phyloP scores from a whole-genome alignment of 2,113 vertebrate species.

The Potamarius usumacintae region DNA sequence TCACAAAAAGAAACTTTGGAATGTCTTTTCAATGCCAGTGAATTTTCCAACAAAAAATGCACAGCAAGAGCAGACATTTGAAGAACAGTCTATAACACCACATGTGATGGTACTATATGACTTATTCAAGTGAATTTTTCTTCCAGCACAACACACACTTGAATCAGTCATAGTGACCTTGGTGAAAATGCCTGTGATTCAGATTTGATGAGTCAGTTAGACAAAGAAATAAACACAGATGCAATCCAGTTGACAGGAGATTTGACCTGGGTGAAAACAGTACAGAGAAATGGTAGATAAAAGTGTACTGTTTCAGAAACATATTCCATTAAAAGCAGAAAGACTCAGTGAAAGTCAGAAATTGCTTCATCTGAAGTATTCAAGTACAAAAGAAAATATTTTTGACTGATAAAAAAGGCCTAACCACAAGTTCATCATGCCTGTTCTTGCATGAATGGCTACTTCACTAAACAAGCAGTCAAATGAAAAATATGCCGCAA shows the following conservation, averaged over 20 bases:
- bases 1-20: constrained; percentile 67
- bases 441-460: neutral
- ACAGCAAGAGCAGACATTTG: constrained; percentile 16
- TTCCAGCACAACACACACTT: neutral
- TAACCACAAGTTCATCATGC: neutral
- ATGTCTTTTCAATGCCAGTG: constrained; percentile 60
- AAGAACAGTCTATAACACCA: constrained; percentile 28
- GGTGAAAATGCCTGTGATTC: constrained; percentile 26
- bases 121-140: constrained; percentile 19
- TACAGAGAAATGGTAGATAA: neutral
- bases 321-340: neutral
- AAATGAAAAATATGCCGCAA: neutral
- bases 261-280: neutral
- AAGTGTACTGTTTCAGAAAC: neutral
- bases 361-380: neutral
- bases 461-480: neutral
- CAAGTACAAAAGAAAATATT: neutral
- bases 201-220: neutral
- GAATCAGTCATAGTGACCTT: constrained; percentile 25
- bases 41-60: constrained; percentile 46
- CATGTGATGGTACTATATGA: constrained; percentile 1
- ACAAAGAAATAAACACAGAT: neutral
- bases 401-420: neutral
- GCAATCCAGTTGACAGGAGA: neutral
- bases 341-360: neutral